Percentiles rank a stretch among this genome's conserved stretches.
Conservation (phyloP, 1,140 invertebrate genomes). For the Aphaenogaster floridana region DNA sequence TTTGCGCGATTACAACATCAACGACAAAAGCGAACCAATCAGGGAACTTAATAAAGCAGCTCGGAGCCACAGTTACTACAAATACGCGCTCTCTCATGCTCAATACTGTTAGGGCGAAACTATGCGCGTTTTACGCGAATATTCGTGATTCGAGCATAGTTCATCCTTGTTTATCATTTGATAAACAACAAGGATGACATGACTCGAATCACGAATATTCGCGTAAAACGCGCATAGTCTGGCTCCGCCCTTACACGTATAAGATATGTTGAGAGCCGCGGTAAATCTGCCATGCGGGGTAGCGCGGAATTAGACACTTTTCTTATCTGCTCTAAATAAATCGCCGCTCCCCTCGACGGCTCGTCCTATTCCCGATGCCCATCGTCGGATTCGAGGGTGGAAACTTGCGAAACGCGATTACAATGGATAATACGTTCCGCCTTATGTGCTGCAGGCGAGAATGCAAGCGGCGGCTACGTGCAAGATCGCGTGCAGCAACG, state of each 20-base stretch:
- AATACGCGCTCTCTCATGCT: neutral
- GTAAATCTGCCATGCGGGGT: constrained; percentile 42
- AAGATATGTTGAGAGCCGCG: constrained; percentile 5
- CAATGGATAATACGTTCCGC: constrained; percentile 65
- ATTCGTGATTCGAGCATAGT: no score
- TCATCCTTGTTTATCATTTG: no score
- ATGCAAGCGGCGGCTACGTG: constrained; percentile 45
- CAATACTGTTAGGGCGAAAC: no score
- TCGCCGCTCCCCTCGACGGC: constrained; percentile 14
- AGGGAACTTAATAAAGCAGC: constrained; percentile 8
- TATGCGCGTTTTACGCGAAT: no score
- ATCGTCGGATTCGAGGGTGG: constrained; percentile 5
- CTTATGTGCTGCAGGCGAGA: constrained; percentile 43
- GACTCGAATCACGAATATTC: no score
- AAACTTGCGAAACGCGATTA: constrained; percentile 64
- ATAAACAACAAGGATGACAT: no score
- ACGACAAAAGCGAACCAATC: neutral
- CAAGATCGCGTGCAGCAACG: constrained; percentile 53
- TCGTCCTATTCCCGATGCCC: constrained; percentile 15
- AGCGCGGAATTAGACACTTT: constrained; percentile 27
- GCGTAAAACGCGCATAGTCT: no score
- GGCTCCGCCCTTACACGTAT: no score
- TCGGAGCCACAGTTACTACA: neutral
- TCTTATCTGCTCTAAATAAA: constrained; percentile 62
- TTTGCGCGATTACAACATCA: neutral